These are phyloP conservation scores for Nanger granti DNA, from an alignment of 2,113 vertebrate genomes.

Conservation along the genomic window DNA sequence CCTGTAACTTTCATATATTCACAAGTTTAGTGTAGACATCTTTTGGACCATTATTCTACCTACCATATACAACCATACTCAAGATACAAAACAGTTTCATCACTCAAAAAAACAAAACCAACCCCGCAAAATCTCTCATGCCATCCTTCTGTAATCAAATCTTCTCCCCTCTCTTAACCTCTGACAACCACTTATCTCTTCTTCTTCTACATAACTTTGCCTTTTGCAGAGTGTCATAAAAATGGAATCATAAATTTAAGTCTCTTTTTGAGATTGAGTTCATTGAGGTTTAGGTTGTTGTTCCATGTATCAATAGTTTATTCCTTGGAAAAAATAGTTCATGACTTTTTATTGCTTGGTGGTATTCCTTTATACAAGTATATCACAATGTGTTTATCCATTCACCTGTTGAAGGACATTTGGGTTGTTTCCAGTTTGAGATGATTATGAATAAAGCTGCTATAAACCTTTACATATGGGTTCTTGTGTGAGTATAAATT, in stretches of 20 bases:
- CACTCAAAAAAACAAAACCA: neutral
- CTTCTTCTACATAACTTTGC: neutral
- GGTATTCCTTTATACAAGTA: neutral
- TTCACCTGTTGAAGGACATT: neutral
- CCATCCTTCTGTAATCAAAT: neutral
- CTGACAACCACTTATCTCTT: neutral
- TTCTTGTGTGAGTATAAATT: constrained; percentile 20
- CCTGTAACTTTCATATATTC: neutral
- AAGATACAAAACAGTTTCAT: neutral
- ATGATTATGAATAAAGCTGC: constrained; percentile 1
- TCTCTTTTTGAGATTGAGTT: neutral
- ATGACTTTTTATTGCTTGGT: neutral
- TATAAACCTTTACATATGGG: neutral
- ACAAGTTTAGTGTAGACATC: neutral
- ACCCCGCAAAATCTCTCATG: neutral
- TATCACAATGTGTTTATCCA: neutral
- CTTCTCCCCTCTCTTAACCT: neutral
- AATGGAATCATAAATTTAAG: neutral
- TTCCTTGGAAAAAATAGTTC: neutral
- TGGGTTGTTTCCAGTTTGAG: neutral
- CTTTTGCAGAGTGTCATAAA: constrained; percentile 16
- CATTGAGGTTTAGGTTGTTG: neutral
- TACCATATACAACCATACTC: neutral
- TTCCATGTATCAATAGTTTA: neutral
- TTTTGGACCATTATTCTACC: neutral